A percentile compares a stretch with the other conserved stretches of the same genome.
phyloP scores from a whole-genome alignment of 2,888 invertebrate genomes.

The Trissolcus brochymenae region DNA sequence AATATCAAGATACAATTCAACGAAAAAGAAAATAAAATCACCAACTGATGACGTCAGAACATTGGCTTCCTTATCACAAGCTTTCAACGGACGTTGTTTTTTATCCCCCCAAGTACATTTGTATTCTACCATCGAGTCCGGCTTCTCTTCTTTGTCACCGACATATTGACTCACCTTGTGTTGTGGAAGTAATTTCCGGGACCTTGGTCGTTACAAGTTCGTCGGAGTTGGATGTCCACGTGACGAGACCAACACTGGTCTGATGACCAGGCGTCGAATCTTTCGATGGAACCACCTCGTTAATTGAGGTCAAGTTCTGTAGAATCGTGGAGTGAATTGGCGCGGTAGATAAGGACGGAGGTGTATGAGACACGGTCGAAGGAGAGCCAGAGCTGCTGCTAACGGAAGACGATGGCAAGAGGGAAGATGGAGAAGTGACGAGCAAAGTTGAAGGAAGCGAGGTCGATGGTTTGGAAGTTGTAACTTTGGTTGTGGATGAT shows the following conservation, averaged over 20 bases:
- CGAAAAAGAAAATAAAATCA: too few species aligned
- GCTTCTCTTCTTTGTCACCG: too few species aligned
- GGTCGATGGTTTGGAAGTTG: conserved; percentile 40
- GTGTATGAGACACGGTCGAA: conserved; percentile 36
- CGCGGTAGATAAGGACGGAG: conserved; percentile 30
- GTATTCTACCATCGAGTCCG: too few species aligned
- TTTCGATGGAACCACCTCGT: conserved; percentile 57
- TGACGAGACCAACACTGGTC: conserved; percentile 75
- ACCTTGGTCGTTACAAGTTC: conserved; percentile 66
- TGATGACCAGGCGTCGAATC: conserved; percentile 59
- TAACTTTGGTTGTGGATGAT: conserved; percentile 2
- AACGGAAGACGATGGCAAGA: conserved; percentile 11
- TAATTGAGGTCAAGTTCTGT: conserved; percentile 59
- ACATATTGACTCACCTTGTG: conserved; percentile 35
- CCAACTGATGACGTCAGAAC: too few species aligned
- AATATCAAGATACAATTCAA: too few species aligned
- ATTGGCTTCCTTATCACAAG: too few species aligned
- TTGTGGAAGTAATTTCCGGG: conserved; percentile 62
- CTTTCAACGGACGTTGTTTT: too few species aligned
- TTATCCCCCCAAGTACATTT: too few species aligned
- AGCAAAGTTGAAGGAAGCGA: conserved; percentile 23
- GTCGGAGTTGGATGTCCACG: conserved; percentile 77
- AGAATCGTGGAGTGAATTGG: conserved; percentile 25
- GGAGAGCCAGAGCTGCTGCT: conserved; percentile 10
- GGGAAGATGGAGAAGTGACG: conserved; percentile 19